phyloP scores from a whole-genome alignment of 2,888 invertebrate genomes.

The Pyrochroa serraticornis region DNA sequence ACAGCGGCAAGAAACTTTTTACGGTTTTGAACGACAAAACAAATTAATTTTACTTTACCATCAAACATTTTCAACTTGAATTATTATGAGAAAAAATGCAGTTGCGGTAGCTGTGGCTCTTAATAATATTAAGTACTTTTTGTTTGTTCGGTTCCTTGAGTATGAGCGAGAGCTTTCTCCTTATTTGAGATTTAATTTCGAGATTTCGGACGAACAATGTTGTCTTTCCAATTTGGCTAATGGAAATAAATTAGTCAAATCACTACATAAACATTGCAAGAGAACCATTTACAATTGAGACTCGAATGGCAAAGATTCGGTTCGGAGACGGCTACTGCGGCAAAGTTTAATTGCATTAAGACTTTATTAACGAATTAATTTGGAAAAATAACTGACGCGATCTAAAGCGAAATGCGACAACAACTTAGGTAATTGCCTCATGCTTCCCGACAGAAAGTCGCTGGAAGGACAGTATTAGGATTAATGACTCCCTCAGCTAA shows the following conservation, averaged over 20 bases:
- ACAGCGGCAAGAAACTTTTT: too few species aligned
- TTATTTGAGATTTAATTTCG: not conserved
- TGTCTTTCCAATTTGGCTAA: conserved; percentile 20
- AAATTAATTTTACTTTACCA: too few species aligned
- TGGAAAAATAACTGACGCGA: not conserved
- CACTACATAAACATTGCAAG: conserved; percentile 8
- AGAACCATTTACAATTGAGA: not conserved
- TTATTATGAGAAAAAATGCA: too few species aligned
- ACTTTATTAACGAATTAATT: conserved; percentile 6
- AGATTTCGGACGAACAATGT: not conserved
- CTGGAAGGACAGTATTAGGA: too few species aligned
- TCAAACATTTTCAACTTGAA: too few species aligned
- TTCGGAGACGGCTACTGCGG: not conserved
- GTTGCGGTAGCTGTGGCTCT: not conserved
- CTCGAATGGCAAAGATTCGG: not conserved
- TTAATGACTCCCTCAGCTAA: too few species aligned
- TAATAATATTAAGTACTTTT: not conserved
- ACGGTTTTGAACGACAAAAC: too few species aligned
- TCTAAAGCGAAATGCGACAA: not conserved
- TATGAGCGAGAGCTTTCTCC: too few species aligned
- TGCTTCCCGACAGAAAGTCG: too few species aligned
- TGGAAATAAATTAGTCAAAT: conserved; percentile 21
- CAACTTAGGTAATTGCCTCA: too few species aligned
- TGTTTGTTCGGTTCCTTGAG: not conserved
- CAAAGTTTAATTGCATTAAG: not conserved